Evolutionary conservation across 2,797 vertebrate species (phyloP).

Genomic region (Pseudotriccus pelzelni): DNA sequence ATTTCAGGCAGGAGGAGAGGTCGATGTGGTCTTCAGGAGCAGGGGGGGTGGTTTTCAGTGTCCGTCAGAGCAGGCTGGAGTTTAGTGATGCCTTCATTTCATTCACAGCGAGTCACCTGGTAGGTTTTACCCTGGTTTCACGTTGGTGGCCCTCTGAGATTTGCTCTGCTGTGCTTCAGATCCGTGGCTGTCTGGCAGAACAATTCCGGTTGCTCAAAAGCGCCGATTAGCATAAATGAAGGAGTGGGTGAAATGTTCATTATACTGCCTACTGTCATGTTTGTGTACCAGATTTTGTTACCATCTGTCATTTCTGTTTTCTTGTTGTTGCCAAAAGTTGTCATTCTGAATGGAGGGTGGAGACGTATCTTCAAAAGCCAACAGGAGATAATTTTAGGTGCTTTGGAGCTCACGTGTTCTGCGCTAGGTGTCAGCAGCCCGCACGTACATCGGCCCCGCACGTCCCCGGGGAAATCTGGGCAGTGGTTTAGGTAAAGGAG

Average conservation of each 20-base stretch:
- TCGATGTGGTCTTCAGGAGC: fast-evolving
- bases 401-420: not conserved
- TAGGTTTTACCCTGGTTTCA: not conserved
- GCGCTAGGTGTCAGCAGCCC: constrained; percentile 5
- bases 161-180: not conserved
- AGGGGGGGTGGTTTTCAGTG: not conserved
- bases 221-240: constrained; percentile 28
- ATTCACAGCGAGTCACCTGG: not conserved
- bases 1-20: not conserved
- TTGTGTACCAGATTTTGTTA: constrained; percentile 66
- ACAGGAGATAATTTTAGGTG: constrained; percentile 44
- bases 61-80: not conserved
- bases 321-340: constrained; percentile 64
- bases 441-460: not conserved
- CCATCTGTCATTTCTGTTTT: constrained; percentile 70
- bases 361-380: constrained; percentile 26
- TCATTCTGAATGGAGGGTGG: constrained; percentile 66
- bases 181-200: constrained; percentile 23
- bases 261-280: constrained; percentile 65
- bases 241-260: constrained; percentile 55
- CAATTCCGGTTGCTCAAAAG: constrained; percentile 40
- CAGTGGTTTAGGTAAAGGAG: not conserved
- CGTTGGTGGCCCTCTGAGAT: constrained; percentile 28
- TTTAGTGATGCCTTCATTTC: not conserved
- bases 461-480: not conserved